Conservation (phyloP, 2,888 invertebrate genomes). For the Nemurella pictetii region DNA sequence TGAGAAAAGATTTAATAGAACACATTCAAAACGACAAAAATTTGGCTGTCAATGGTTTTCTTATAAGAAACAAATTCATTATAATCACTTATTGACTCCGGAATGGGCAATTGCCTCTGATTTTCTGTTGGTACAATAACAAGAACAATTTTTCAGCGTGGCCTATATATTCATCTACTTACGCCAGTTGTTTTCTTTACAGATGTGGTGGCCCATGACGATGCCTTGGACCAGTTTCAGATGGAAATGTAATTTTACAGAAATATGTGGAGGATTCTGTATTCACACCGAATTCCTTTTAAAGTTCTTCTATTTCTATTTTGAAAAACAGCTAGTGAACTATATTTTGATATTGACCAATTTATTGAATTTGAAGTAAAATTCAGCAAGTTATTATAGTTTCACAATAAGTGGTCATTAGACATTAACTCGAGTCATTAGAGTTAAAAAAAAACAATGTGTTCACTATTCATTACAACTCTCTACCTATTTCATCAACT, state of each 20-base stretch:
- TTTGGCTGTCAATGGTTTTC: too few species aligned
- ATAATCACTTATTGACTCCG: too few species aligned
- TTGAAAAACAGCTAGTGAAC: background rate
- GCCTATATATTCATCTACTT: too few species aligned
- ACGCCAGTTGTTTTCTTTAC: slow-evolving; percentile 41
- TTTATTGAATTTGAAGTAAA: background rate
- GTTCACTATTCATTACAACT: background rate
- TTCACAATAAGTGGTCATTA: background rate
- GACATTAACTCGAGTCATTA: background rate
- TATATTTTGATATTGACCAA: background rate
- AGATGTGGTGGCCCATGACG: slow-evolving; percentile 49
- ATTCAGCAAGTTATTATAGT: background rate
- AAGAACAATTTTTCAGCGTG: too few species aligned
- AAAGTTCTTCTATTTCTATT: background rate
- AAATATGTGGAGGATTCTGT: background rate
- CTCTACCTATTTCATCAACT: background rate
- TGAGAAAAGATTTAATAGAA: too few species aligned
- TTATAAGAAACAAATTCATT: too few species aligned
- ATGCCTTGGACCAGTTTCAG: slow-evolving; percentile 53
- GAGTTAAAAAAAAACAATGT: background rate
- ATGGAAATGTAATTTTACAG: slow-evolving; percentile 52
- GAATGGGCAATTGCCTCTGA: too few species aligned
- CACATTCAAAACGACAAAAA: too few species aligned
- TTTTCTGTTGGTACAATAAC: too few species aligned
- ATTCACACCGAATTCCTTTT: background rate